A percentile compares a stretch with the other conserved stretches of the same genome.
Conservation (phyloP, 2,888 invertebrate species). For the Drosophila colorata region DNA sequence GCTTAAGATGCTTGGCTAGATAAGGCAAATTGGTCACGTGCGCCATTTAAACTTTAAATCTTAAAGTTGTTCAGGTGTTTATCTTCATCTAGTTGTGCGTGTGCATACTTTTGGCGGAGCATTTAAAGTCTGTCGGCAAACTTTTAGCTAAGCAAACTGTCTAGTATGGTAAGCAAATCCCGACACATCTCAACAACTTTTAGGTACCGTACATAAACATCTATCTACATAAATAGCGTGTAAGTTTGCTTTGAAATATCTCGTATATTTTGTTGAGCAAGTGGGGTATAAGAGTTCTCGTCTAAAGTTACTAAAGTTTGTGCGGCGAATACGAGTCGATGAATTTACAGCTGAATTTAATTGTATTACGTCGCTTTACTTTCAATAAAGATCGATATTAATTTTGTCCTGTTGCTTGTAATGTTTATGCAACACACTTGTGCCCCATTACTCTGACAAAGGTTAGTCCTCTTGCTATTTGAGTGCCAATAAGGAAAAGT, state of each 20-base stretch:
- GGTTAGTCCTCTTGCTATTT: slow-evolving; percentile 10
- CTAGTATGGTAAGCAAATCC: slow-evolving; percentile 8
- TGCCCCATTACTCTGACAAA: slow-evolving; percentile 20
- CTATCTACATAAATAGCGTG: neutral
- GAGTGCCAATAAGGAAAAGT: neutral
- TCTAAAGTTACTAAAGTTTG: slow-evolving; percentile 7
- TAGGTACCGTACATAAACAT: neutral
- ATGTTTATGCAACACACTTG: slow-evolving; percentile 19
- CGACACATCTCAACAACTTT: neutral
- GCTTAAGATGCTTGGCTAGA: neutral
- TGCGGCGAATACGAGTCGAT: neutral
- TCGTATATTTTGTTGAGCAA: neutral
- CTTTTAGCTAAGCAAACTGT: slow-evolving; percentile 21
- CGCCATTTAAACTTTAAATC: slow-evolving; percentile 12
- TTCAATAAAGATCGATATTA: slow-evolving; percentile 39
- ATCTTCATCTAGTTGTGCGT: neutral
- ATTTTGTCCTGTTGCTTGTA: slow-evolving; percentile 8
- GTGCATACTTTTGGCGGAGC: slow-evolving; percentile 8
- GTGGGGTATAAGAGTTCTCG: neutral
- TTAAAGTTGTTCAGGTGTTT: slow-evolving; percentile 15
- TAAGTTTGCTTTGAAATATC: neutral
- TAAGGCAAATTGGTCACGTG: slow-evolving; percentile 25
- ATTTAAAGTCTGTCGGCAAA: slow-evolving; percentile 26
- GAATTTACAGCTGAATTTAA: neutral
- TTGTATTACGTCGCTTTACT: slow-evolving; percentile 11